phyloP scores from a whole-genome alignment of 2,113 vertebrate species.

The Albula goreensis region DNA sequence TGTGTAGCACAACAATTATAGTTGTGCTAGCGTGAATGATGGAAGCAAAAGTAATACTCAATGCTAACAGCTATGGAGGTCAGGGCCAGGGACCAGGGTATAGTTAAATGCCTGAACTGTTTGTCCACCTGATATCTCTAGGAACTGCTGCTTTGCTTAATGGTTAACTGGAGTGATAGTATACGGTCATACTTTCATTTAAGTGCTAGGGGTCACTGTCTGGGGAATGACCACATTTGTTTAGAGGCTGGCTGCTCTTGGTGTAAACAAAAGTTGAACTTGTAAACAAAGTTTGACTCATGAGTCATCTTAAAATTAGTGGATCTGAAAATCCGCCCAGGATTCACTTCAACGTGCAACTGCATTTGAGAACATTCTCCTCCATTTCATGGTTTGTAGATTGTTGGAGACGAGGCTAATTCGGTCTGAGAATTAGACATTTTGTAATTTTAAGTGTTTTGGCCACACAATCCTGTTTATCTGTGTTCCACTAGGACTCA shows the following conservation, averaged over 20 bases:
- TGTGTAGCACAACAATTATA: too few relatives aligned
- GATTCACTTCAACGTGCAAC: not conserved
- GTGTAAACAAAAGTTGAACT: not conserved
- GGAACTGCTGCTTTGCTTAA: too few relatives aligned
- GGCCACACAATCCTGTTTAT: not conserved
- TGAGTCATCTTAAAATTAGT: not conserved
- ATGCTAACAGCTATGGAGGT: too few relatives aligned
- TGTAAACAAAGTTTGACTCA: not conserved
- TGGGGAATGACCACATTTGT: not conserved
- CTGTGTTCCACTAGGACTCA: not conserved
- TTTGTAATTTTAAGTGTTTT: not conserved
- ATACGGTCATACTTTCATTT: too few relatives aligned
- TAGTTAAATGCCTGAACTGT: not conserved
- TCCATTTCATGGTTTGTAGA: too few relatives aligned
- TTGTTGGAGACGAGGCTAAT: too few relatives aligned
- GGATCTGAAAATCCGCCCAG: not conserved
- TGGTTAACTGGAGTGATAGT: not conserved
- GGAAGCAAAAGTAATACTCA: too few relatives aligned
- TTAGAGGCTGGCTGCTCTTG: not conserved
- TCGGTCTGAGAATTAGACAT: not conserved
- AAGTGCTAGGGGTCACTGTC: too few relatives aligned
- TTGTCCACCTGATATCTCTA: not conserved
- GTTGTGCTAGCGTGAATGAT: too few relatives aligned
- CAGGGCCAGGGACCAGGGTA: not conserved
- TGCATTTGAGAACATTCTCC: not conserved